Evolutionary conservation across 1,140 invertebrate genomes (phyloP).

Genomic region (Leptonema lineaticorne): DNA sequence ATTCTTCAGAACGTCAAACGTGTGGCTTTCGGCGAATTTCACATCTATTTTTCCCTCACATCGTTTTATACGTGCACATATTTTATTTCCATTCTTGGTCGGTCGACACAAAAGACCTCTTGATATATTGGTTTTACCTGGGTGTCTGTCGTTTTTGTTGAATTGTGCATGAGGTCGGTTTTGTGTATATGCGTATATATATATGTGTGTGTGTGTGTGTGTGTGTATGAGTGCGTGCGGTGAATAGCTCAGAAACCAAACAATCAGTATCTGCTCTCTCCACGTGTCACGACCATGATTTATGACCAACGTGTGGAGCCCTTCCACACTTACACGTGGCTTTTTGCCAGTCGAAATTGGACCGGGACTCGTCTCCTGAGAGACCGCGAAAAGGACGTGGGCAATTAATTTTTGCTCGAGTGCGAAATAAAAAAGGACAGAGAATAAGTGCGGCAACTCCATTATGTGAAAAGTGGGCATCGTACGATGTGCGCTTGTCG

Average conservation of each 20-base stretch:
- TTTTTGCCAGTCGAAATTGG: slow-evolving; percentile 10
- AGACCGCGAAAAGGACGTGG: not conserved
- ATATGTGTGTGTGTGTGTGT: too few species aligned
- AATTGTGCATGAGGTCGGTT: slow-evolving; percentile 9
- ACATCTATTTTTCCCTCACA: too few species aligned
- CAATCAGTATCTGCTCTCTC: slow-evolving; percentile 24
- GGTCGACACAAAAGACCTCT: not conserved
- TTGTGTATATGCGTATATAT: too few species aligned
- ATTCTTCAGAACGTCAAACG: too few species aligned
- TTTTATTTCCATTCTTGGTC: not conserved
- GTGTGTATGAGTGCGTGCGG: not conserved
- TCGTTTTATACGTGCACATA: not conserved
- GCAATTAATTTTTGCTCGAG: not conserved
- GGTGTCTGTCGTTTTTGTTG: slow-evolving; percentile 4
- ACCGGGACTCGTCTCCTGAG: not conserved
- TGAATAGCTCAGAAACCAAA: slow-evolving; percentile 13
- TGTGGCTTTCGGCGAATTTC: too few species aligned
- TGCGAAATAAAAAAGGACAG: too few species aligned
- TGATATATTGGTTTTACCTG: slow-evolving; percentile 12
- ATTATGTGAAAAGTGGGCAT: not conserved
- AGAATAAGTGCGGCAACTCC: not conserved
- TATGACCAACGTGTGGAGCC: slow-evolving; percentile 18
- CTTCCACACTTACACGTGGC: slow-evolving; percentile 11
- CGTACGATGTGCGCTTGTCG: too few species aligned
- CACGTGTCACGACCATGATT: slow-evolving; percentile 17